A percentile compares a stretch with the other conserved stretches of the same genome.
These are phyloP conservation scores for Aphelenchoides fujianensis DNA, from an alignment of 1,140 invertebrate species.

Conservation along the genomic window DNA sequence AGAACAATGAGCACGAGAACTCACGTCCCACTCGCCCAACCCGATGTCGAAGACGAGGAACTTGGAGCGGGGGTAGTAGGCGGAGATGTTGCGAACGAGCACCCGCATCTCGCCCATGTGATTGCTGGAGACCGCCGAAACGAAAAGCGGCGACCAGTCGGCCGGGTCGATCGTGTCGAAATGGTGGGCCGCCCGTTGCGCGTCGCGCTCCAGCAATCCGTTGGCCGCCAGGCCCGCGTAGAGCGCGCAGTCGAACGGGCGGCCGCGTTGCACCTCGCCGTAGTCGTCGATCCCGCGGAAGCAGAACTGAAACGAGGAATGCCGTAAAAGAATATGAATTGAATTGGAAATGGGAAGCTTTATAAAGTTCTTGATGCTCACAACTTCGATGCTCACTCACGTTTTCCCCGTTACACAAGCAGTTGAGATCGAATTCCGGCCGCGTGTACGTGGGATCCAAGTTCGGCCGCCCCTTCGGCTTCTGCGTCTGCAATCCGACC, in stretches of 20 bases:
- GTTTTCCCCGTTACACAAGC: neutral
- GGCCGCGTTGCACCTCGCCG: neutral
- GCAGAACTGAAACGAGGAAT: neutral
- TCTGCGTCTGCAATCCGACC: no score
- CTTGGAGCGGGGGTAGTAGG: neutral
- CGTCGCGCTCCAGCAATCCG: neutral
- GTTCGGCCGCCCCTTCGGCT: neutral
- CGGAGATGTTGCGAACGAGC: neutral
- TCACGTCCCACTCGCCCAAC: neutral
- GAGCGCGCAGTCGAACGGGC: neutral
- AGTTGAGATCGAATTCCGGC: neutral
- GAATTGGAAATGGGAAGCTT: no score
- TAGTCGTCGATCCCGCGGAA: neutral
- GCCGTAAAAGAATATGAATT: no score
- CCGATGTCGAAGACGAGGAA: neutral
- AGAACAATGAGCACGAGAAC: neutral
- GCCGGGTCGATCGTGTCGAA: neutral
- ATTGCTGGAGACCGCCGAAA: neutral
- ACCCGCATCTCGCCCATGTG: neutral
- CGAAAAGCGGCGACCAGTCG: neutral
- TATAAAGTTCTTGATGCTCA: no score
- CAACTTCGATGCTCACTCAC: neutral
- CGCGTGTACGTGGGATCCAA: neutral
- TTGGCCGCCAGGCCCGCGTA: neutral
- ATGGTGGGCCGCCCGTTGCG: neutral